These are phyloP conservation scores for Sarcophaga peregrina DNA, from an alignment of 1,140 invertebrate genomes.

Conservation along the genomic window DNA sequence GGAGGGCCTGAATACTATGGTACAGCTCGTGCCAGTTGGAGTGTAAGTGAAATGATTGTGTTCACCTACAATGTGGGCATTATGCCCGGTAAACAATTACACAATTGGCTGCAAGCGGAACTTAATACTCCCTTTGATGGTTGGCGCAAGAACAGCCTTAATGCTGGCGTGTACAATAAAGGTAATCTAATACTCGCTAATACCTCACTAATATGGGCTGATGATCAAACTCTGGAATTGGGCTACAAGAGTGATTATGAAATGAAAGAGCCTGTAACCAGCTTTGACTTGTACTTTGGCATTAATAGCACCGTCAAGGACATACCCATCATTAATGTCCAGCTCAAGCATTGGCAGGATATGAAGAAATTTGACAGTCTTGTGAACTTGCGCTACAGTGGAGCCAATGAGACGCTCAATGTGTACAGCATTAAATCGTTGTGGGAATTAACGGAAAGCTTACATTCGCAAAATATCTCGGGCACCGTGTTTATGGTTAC, in stretches of 20 bases:
- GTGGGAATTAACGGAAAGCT: conserved; percentile 69
- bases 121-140: conserved; percentile 78
- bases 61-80: conserved; percentile 67
- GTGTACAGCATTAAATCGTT: conserved; percentile 70
- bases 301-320: conserved; percentile 71
- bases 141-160: conserved; percentile 77
- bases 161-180: conserved; percentile 62
- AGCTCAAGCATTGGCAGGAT: conserved; percentile 70
- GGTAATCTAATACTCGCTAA: conserved; percentile 62
- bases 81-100: conserved; percentile 65
- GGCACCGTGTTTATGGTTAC: conserved; percentile 70
- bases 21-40: conserved; percentile 70
- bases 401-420: conserved; percentile 61
- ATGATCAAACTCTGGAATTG: conserved; percentile 69
- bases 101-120: conserved; percentile 68
- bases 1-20: conserved; percentile 67
- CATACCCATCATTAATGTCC: conserved; percentile 70
- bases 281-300: conserved; percentile 68
- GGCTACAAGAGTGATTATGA: conserved; percentile 69
- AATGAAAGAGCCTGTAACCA: conserved; percentile 58
- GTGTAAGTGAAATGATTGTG: conserved; percentile 68
- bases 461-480: conserved; percentile 68
- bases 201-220: conserved; percentile 70
- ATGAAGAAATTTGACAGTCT: conserved; percentile 68
- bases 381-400: conserved; percentile 66